Conservation (phyloP, 35 echinoderm and acorn worm genomes). For the Lytechinus pictus region DNA sequence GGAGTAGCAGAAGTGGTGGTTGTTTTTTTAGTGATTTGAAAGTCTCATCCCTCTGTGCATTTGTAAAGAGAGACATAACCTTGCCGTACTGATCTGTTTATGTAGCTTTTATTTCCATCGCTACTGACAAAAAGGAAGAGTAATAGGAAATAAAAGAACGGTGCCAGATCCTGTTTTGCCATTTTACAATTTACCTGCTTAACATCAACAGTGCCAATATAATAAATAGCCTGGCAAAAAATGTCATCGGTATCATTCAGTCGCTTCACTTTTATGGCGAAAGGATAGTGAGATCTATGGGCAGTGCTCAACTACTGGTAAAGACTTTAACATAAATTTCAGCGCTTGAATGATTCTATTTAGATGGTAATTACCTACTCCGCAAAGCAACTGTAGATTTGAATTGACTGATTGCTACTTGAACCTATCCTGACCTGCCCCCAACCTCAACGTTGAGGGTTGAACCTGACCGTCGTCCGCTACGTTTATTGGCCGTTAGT, state of each 20-base stretch:
- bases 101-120: neutral
- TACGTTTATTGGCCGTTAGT: neutral
- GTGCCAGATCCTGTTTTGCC: neutral
- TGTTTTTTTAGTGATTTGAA: neutral
- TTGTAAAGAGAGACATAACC: neutral
- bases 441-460: neutral
- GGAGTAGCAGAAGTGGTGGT: neutral
- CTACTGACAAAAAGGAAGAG: neutral
- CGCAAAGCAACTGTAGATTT: neutral
- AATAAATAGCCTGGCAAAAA: neutral
- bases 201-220: neutral
- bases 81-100: neutral
- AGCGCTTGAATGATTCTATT: neutral
- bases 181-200: neutral
- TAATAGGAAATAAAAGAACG: neutral
- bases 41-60: neutral
- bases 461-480: neutral
- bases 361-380: neutral
- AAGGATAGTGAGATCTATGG: neutral
- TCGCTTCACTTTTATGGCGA: neutral
- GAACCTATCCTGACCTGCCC: neutral
- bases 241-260: neutral
- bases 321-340: neutral
- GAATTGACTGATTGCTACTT: neutral
- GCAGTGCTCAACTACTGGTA: neutral